Evolutionary conservation across 2,797 vertebrate genomes (phyloP).

Genomic region (Centroberyx gerrardi): DNA sequence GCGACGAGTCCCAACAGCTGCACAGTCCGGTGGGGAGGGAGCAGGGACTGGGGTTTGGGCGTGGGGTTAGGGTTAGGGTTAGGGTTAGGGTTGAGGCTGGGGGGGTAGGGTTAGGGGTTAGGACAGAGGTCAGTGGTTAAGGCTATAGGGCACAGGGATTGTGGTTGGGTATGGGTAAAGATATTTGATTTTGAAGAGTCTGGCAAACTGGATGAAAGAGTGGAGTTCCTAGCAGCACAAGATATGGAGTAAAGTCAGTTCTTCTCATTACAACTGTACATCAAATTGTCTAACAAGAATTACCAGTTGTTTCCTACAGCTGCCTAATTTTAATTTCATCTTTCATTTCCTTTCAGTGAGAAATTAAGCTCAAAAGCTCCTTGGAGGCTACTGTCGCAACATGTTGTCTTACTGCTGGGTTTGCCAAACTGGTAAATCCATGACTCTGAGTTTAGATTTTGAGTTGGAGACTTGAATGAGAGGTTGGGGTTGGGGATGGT

Average conservation of each 20-base stretch:
- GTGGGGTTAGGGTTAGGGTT: constrained; percentile 20
- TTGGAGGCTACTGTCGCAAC: constrained; percentile 36
- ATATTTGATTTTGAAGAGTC: constrained; percentile 9
- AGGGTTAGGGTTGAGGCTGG: constrained; percentile 4
- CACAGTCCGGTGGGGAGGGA: constrained; percentile 55
- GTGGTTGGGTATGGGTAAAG: constrained; percentile 5
- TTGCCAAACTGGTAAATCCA: constrained; percentile 49
- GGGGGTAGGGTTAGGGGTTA: constrained; percentile 2
- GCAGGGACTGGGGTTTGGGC: constrained; percentile 40
- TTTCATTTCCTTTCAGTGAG: constrained; percentile 30
- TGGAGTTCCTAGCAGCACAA: constrained; percentile 12
- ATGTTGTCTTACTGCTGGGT: constrained; percentile 18
- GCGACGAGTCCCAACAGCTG: constrained; percentile 81
- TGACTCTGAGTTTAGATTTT: constrained; percentile 21
- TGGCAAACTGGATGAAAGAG: constrained; percentile 19
- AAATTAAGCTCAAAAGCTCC: constrained; percentile 36
- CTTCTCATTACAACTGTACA: constrained; percentile 39
- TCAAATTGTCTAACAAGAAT: constrained; percentile 51
- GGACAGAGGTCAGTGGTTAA: neutral
- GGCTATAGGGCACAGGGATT: neutral
- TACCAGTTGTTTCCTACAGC: constrained; percentile 55
- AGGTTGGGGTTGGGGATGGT: neutral
- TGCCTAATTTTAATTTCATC: constrained; percentile 36
- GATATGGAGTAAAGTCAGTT: neutral
- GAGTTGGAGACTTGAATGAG: constrained; percentile 8